A percentile compares a stretch with the other conserved stretches of the same genome.
Conservation (phyloP, 2,888 invertebrate species). For the Didymodactylos carnosus region DNA sequence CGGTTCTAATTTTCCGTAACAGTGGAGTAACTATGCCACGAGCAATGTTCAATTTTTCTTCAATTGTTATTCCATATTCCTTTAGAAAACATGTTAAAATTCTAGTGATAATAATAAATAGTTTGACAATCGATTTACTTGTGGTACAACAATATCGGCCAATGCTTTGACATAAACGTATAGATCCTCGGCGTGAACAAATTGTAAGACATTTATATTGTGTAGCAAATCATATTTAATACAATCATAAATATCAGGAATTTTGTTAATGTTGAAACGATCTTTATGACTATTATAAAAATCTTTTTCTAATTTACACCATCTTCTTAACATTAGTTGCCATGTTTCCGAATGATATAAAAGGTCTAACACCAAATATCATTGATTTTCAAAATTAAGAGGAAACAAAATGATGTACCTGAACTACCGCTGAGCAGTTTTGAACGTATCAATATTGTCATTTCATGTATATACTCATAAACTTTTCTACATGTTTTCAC, state of each 20-base stretch:
- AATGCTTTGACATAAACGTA: constrained; percentile 87
- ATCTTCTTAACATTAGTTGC: constrained; percentile 81
- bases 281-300: constrained; percentile 35
- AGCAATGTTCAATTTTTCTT: constrained; percentile 84
- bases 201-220: constrained; percentile 80
- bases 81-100: neutral
- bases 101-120: neutral
- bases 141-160: constrained; percentile 95
- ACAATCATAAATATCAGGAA: constrained; percentile 97
- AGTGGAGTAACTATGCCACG: constrained; percentile 92
- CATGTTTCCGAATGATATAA: constrained; percentile 94
- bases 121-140: constrained; percentile 34
- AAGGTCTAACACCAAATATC: neutral
- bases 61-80: constrained; percentile 80
- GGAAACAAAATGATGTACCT: neutral
- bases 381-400: neutral
- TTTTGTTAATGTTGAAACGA: constrained; percentile 82
- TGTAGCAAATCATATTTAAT: constrained; percentile 93
- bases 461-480: constrained; percentile 59
- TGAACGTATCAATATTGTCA: constrained; percentile 53
- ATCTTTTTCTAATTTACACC: constrained; percentile 95
- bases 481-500: constrained; percentile 75
- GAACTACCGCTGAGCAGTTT: neutral
- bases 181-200: constrained; percentile 30
- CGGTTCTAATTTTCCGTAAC: constrained; percentile 56